A percentile compares a stretch with the other conserved stretches of the same genome.
Evolutionary conservation across 2,888 invertebrate species (phyloP).

Genomic region (Chrysolina haemoptera): DNA sequence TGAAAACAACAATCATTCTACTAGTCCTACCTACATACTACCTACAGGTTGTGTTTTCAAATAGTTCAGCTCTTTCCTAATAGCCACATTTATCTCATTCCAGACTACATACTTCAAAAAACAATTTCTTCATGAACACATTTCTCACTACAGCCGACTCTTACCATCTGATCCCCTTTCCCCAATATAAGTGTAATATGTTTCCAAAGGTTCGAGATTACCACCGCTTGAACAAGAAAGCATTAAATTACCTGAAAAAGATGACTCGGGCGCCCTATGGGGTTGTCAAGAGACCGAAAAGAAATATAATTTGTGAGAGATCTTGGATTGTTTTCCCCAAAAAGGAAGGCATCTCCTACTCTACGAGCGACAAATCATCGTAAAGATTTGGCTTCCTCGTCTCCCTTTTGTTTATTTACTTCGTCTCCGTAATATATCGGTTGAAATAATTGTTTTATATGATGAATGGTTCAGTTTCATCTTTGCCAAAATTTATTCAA

Average conservation of each 20-base stretch:
- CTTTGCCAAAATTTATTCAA: neutral
- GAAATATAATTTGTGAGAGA: constrained; percentile 15
- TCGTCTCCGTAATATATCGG: constrained; percentile 5
- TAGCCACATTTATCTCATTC: no score
- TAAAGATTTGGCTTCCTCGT: constrained; percentile 14
- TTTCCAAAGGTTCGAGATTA: neutral
- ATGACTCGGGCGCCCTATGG: constrained; percentile 9
- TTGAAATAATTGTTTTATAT: constrained; percentile 13
- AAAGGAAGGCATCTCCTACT: neutral
- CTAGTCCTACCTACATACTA: no score
- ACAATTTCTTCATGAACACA: neutral
- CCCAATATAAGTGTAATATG: constrained; percentile 5
- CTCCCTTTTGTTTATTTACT: constrained; percentile 18
- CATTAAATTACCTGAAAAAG: constrained; percentile 17
- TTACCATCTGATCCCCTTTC: neutral
- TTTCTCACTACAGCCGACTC: neutral
- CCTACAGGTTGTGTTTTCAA: no score
- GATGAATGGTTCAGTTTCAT: constrained; percentile 3
- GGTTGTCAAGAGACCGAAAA: constrained; percentile 12
- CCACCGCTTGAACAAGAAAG: neutral
- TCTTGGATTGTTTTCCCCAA: constrained; percentile 3
- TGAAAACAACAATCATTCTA: no score
- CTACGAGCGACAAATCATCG: neutral
- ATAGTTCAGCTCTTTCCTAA: no score
- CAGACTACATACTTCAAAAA: neutral